Conservation (phyloP, 2,797 vertebrate genomes). For the Poeciliopsis turneri region DNA sequence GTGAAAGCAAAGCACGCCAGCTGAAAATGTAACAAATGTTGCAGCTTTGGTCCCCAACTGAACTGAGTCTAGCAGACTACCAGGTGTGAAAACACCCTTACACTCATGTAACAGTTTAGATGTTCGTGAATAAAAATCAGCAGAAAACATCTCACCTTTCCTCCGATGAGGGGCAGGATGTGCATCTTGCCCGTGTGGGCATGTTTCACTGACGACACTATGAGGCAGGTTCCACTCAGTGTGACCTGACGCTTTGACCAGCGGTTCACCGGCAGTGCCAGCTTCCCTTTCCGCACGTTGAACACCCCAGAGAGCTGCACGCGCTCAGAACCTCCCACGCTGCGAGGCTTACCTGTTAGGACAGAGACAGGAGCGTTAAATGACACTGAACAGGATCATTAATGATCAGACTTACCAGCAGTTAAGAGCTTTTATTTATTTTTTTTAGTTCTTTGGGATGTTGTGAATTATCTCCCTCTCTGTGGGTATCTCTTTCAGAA, state of each 20-base stretch:
- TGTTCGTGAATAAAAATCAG: background rate
- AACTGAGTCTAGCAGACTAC: no score
- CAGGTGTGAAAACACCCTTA: no score
- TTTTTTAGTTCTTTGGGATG: conserved; percentile 36
- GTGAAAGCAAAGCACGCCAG: no score
- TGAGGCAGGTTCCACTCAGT: conserved; percentile 95
- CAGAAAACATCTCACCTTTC: conserved; percentile 85
- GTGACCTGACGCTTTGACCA: conserved; percentile 96
- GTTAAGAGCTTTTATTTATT: background rate
- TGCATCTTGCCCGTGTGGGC: conserved; percentile 97
- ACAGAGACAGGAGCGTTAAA: background rate
- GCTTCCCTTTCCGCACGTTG: conserved; percentile 96
- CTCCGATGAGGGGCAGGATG: conserved; percentile 95
- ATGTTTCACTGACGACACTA: conserved; percentile 96
- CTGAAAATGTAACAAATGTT: no score
- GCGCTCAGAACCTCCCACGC: conserved; percentile 87
- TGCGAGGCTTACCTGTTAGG: conserved; percentile 89
- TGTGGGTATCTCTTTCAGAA: conserved; percentile 39
- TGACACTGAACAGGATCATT: background rate
- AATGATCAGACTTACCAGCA: background rate
- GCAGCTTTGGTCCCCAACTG: no score
- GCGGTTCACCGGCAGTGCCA: conserved; percentile 95
- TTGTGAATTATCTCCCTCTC: conserved; percentile 53
- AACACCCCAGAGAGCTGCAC: conserved; percentile 96
- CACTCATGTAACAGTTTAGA: background rate